These are phyloP conservation scores for Orius insidiosus DNA, from an alignment of 1,140 invertebrate species.

Conservation along the genomic window DNA sequence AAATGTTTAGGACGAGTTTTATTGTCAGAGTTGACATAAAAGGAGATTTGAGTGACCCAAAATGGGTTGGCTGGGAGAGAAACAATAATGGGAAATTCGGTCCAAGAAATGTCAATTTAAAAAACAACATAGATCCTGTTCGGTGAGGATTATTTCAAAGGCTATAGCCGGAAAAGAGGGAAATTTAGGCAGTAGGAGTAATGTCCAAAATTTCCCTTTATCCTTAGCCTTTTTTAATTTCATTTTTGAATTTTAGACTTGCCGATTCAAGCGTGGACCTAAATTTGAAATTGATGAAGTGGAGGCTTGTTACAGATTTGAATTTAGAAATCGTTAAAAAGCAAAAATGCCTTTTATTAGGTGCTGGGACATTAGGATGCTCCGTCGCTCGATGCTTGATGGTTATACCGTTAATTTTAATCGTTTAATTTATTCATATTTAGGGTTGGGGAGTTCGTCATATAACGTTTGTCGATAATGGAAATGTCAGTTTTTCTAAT, in stretches of 20 bases:
- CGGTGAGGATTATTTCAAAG: too few relatives aligned
- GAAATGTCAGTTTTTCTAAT: conserved; percentile 87
- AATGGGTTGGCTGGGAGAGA: conserved; percentile 81
- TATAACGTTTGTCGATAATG: conserved; percentile 87
- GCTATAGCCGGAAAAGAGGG: too few relatives aligned
- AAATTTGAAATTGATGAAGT: conserved; percentile 95
- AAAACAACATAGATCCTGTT: conserved; percentile 76
- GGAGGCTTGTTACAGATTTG: conserved; percentile 81
- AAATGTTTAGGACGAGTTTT: conserved; percentile 8
- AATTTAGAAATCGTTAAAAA: conserved; percentile 64
- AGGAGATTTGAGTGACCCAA: conserved; percentile 1
- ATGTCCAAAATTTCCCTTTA: too few relatives aligned
- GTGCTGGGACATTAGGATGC: conserved; percentile 93
- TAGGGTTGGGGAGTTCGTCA: conserved; percentile 88
- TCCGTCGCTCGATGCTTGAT: conserved; percentile 79
- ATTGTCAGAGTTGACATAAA: conserved; percentile 1
- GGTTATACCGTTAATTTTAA: conserved; percentile 30
- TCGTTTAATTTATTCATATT: conserved; percentile 10
- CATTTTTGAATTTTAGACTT: conserved; percentile 37
- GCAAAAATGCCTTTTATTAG: conserved; percentile 79
- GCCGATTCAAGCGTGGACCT: conserved; percentile 76
- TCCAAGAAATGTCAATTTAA: conserved; percentile 66
- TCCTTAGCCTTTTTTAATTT: conserved; percentile 3
- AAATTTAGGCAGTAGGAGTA: too few relatives aligned
- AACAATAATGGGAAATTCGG: conserved; percentile 74